Evolutionary conservation across 2,113 vertebrate species (phyloP).

Genomic region (Spilogale gracilis): DNA sequence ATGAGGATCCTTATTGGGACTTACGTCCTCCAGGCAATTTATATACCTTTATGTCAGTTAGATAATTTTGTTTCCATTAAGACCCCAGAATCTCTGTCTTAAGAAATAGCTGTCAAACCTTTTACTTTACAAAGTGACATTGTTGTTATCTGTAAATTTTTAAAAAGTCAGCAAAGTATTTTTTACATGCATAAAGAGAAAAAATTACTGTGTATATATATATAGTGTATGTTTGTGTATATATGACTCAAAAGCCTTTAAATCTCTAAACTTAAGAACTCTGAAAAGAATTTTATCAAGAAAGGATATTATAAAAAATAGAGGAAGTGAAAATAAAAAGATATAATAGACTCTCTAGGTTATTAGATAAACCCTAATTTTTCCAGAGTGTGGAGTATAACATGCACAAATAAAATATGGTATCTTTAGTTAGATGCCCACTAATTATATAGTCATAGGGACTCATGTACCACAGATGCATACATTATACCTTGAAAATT

Average conservation of each 20-base stretch:
- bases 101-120: conserved; percentile 46
- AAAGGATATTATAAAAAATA: conserved; percentile 41
- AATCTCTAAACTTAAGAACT: conserved; percentile 51
- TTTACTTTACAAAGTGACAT: conserved; percentile 40
- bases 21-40: conserved; percentile 46
- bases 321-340: conserved; percentile 43
- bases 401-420: conserved; percentile 59
- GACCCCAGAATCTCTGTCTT: conserved; percentile 46
- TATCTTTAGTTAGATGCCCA: conserved; percentile 57
- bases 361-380: conserved; percentile 36
- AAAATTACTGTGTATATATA: neutral
- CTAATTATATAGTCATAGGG: conserved; percentile 58
- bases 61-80: conserved; percentile 60
- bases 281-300: conserved; percentile 53
- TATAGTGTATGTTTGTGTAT: neutral
- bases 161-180: conserved; percentile 55
- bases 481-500: conserved; percentile 56
- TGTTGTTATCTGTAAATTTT: conserved; percentile 52
- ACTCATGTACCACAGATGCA: conserved; percentile 28
- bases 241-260: conserved; percentile 22
- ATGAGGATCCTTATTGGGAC: conserved; percentile 32
- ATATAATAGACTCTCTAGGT: neutral
- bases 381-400: conserved; percentile 28
- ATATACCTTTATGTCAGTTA: conserved; percentile 52
- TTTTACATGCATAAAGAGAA: conserved; percentile 51